phyloP scores from a whole-genome alignment of 2,113 vertebrate genomes.

The Microcebus griseorufus region DNA sequence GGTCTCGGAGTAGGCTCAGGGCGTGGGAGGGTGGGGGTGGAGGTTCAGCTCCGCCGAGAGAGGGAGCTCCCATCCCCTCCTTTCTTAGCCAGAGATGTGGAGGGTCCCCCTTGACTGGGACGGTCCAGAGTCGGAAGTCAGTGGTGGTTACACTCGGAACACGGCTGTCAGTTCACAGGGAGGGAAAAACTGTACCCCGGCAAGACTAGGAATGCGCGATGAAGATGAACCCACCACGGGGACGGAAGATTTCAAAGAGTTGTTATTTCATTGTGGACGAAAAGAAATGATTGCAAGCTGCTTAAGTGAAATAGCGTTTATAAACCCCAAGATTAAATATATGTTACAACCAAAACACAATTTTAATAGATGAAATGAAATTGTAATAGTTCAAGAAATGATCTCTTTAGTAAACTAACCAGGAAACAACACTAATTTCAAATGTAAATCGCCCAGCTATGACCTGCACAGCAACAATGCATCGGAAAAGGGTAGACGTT shows the following conservation, averaged over 20 bases:
- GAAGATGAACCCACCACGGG: background rate
- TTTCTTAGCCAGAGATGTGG: background rate
- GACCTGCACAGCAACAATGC: background rate
- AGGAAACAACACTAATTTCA: background rate
- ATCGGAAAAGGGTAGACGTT: background rate
- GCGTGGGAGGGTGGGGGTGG: background rate
- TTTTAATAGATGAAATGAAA: background rate
- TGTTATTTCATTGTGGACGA: background rate
- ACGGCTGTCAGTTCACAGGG: background rate
- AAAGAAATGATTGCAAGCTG: background rate
- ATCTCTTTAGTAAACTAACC: background rate
- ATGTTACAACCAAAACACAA: background rate
- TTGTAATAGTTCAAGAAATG: background rate
- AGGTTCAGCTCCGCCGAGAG: background rate
- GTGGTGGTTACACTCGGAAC: background rate
- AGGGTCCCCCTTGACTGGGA: background rate
- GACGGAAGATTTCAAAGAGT: background rate
- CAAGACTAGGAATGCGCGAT: background rate
- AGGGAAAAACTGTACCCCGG: background rate
- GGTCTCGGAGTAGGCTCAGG: rapidly evolving
- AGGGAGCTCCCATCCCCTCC: background rate
- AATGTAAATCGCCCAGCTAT: background rate
- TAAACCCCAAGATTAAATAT: background rate
- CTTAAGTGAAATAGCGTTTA: background rate
- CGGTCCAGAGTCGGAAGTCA: background rate